Evolutionary conservation across 2,113 vertebrate genomes (phyloP), one percentile per base, ranked within the genome.

Genomic region (Lepisosteus osseus): DNA sequence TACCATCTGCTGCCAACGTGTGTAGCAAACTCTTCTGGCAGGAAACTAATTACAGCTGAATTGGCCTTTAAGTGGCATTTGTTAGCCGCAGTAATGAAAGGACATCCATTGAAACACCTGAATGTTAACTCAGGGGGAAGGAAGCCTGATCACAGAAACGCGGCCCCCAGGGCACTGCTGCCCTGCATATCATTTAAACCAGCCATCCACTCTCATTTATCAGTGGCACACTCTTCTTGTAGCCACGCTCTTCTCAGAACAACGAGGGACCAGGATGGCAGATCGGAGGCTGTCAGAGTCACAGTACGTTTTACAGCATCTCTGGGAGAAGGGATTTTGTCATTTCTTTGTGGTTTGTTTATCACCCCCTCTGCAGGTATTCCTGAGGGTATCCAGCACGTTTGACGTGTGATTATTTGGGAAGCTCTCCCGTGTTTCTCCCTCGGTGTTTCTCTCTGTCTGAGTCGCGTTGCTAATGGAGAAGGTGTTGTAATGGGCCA

Each of bases 51-150:
- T 64, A 64, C 62, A 29, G 17, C 17, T 40, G 62, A 2, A 42
- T 64, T 64, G 62, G 62, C 62, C 62, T 64, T 64, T 64, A 64
- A 64, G 17, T 64, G 62, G 62, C 62, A 64, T 64, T 64, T 64
- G 41, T 17, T 64, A 64, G 62, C 15, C 4, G 8, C 0, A 8
- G 5, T 9, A 11, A 64, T 29, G 13, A 17, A 64, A 17, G 12
- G 62, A 64, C 17, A 17, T 17, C 17, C 47, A 51, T 40, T 64
- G 14, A 40, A 40, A 64, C 62, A 64, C 17, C 62, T 64, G 41
- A 64, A 64, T 64, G 62, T 64, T 64, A 40, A 64, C 17, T 64
- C 17, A 3, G 62, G 17, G 17, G 17, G 17, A 6, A 64, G 8
- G 62, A 9, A 3, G 62, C 3, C 3, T 40, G 62, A 64, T 17